Evolutionary conservation across 2,113 vertebrate species (phyloP).

Genomic region (Labeo catla): DNA sequence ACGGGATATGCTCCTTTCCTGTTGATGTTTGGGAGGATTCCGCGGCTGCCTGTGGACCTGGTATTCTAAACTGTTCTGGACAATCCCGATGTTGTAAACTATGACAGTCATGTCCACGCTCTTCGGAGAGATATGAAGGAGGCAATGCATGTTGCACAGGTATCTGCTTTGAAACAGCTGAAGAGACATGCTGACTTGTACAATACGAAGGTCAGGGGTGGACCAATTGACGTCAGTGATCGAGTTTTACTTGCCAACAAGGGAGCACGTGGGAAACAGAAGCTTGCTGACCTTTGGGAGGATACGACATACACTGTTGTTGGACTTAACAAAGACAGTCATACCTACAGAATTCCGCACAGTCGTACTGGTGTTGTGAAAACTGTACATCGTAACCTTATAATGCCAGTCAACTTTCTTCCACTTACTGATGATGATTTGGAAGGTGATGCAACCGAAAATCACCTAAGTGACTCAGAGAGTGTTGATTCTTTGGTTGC

Average conservation of each 20-base stretch:
- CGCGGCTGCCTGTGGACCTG: neutral
- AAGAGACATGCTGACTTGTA: slow-evolving; percentile 30
- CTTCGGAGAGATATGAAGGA: slow-evolving; percentile 26
- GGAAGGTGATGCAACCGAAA: neutral
- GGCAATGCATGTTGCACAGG: neutral
- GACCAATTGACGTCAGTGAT: neutral
- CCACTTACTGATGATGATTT: slow-evolving; percentile 14
- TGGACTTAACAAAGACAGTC: slow-evolving; percentile 4
- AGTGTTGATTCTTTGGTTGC: neutral
- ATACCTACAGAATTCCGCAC: slow-evolving; percentile 24
- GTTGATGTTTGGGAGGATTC: slow-evolving; percentile 31
- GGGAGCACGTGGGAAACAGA: too few relatives aligned
- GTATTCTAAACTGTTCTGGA: slow-evolving; percentile 23
- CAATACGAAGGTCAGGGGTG: neutral
- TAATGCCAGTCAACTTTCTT: slow-evolving; percentile 39
- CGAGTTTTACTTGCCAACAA: too few relatives aligned
- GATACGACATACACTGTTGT: neutral
- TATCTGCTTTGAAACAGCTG: slow-evolving; percentile 1
- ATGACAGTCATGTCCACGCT: slow-evolving; percentile 10
- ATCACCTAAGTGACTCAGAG: neutral
- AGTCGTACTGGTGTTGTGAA: neutral
- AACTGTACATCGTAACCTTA: slow-evolving; percentile 11
- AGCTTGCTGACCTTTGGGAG: slow-evolving; percentile 44
- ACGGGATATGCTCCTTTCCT: slow-evolving; percentile 37
- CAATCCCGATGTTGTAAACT: neutral